A percentile compares a stretch with the other conserved stretches of the same genome.
These are phyloP conservation scores for Samia ricini DNA, from an alignment of 1,140 invertebrate genomes.

Conservation along the genomic window DNA sequence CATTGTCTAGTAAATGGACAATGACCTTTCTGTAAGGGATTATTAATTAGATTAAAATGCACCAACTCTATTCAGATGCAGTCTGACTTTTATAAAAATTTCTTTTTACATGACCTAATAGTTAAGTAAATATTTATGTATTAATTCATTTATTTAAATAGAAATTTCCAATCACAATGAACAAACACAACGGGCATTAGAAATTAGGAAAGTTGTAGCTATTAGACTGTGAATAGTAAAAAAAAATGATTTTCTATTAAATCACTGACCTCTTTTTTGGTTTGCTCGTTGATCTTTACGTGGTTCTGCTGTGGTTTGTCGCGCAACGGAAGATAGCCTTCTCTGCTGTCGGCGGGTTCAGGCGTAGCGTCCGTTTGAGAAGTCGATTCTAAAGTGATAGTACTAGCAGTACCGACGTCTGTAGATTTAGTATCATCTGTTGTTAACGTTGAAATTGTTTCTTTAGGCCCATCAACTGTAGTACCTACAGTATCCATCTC, in stretches of 20 bases:
- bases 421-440: conserved; percentile 54
- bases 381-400: conserved; percentile 48
- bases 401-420: conserved; percentile 49
- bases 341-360: conserved; percentile 67
- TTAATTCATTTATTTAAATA: conserved; percentile 18
- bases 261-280: conserved; percentile 77
- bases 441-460: conserved; percentile 49
- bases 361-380: conserved; percentile 56
- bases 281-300: conserved; percentile 74
- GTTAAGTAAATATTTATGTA: conserved; percentile 24
- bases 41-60: conserved; percentile 50
- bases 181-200: conserved; percentile 33
- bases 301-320: conserved; percentile 71
- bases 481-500: conserved; percentile 54
- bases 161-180: conserved; percentile 20
- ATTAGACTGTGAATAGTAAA: conserved; percentile 61
- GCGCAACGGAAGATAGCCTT: conserved; percentile 70
- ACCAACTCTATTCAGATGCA: conserved; percentile 16
- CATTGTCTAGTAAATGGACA: conserved; percentile 30
- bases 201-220: conserved; percentile 51
- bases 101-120: conserved; percentile 18
- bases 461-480: conserved; percentile 46
- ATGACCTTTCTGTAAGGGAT: conserved; percentile 54
- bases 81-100: conserved; percentile 11
- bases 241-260: conserved; percentile 40